Conservation (phyloP, 2,888 invertebrate species). For the Acronicta aceris region DNA sequence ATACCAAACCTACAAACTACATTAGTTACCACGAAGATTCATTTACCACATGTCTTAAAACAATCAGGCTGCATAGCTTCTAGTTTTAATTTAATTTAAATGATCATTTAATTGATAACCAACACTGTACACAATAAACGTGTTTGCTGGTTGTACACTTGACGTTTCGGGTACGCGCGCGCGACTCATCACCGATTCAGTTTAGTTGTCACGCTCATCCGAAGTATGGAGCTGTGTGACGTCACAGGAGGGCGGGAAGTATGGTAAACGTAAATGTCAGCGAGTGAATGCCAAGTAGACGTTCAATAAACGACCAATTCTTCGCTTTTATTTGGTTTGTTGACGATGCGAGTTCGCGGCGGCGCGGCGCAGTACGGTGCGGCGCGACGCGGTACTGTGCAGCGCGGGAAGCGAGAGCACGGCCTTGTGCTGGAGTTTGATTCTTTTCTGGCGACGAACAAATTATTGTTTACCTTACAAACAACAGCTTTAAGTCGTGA, state of each 20-base stretch:
- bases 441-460: neutral
- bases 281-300: slow-evolving; percentile 8
- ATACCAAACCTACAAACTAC: no score
- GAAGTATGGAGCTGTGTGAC: slow-evolving; percentile 1
- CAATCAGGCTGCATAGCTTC: no score
- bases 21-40: no score
- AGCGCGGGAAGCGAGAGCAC: neutral
- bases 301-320: slow-evolving; percentile 20
- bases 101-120: no score
- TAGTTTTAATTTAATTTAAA: no score
- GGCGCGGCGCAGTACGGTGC: neutral
- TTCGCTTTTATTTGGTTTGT: slow-evolving; percentile 10
- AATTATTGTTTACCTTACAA: neutral
- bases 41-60: no score
- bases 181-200: neutral
- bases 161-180: no score
- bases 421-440: neutral
- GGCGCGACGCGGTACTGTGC: neutral
- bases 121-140: no score
- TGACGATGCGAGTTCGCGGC: neutral
- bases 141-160: no score
- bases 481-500: no score
- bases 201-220: neutral
- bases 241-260: slow-evolving; percentile 2
- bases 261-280: slow-evolving; percentile 16